Evolutionary conservation across 2,797 vertebrate genomes (phyloP).

Genomic region (Dendrocincla tyrannina): DNA sequence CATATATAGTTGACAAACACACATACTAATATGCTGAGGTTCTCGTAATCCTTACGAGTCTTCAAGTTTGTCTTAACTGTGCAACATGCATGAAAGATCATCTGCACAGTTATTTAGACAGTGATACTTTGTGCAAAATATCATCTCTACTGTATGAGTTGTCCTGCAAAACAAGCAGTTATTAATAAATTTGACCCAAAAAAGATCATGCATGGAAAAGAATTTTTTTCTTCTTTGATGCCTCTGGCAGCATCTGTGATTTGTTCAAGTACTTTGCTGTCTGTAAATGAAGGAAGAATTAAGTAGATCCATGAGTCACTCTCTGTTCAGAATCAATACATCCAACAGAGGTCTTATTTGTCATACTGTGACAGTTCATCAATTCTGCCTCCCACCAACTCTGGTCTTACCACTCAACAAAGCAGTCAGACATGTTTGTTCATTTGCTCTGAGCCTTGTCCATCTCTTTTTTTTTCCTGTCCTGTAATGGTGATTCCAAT

Average conservation of each 20-base stretch:
- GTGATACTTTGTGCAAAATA: not conserved
- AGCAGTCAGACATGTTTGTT: not conserved
- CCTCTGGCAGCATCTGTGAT: slow-evolving; percentile 52
- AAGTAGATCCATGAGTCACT: slow-evolving; percentile 63
- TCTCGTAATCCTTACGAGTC: not conserved
- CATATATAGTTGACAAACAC: not conserved
- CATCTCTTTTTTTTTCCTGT: not conserved
- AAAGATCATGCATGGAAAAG: not conserved
- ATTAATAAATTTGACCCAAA: not conserved
- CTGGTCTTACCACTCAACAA: slow-evolving; percentile 10
- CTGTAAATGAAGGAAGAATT: slow-evolving; percentile 46
- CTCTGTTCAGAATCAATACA: slow-evolving; percentile 53
- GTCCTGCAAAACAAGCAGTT: not conserved
- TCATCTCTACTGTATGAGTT: not conserved
- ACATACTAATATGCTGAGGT: not conserved
- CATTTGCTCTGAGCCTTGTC: slow-evolving; percentile 35
- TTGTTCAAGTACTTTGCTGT: slow-evolving; percentile 44
- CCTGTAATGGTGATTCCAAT: not conserved
- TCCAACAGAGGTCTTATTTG: slow-evolving; percentile 57
- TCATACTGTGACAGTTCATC: slow-evolving; percentile 63
- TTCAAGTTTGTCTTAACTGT: not conserved
- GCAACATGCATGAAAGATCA: not conserved
- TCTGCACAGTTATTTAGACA: not conserved
- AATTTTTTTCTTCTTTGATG: slow-evolving; percentile 18
- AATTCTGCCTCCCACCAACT: slow-evolving; percentile 21